Conservation (phyloP, 2,888 invertebrate species). For the Epistrophe grossulariae region DNA sequence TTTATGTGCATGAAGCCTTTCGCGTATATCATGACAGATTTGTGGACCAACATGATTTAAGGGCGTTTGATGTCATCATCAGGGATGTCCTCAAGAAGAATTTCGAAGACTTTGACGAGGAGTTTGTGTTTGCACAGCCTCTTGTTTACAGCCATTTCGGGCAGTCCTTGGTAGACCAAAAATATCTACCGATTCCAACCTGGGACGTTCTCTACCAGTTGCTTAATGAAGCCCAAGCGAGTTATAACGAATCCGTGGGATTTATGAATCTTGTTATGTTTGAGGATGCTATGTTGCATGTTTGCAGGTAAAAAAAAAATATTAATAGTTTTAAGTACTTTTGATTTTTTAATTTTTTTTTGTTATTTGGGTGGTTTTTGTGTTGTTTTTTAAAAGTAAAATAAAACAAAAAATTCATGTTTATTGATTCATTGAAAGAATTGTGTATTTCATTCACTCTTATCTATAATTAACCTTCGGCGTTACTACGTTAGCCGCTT, state of each 20-base stretch:
- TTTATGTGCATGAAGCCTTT: conserved; percentile 96
- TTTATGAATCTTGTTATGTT: conserved; percentile 98
- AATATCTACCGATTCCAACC: conserved; percentile 92
- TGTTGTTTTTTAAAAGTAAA: no score
- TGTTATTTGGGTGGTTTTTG: no score
- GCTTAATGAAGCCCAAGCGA: conserved; percentile 91
- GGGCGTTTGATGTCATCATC: conserved; percentile 89
- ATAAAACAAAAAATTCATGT: no score
- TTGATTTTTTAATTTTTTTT: no score
- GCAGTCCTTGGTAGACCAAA: conserved; percentile 90
- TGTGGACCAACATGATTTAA: conserved; percentile 91
- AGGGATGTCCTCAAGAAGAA: conserved; percentile 92
- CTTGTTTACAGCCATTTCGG: conserved; percentile 96
- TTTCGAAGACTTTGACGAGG: conserved; percentile 91
- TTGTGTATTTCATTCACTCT: no score
- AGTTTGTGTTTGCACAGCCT: conserved; percentile 89
- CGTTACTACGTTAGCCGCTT: no score
- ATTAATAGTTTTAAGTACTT: no score
- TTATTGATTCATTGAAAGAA: no score
- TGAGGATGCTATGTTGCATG: conserved; percentile 97
- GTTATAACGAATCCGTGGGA: conserved; percentile 95
- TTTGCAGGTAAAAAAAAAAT: conserved; percentile 91
- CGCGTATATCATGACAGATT: conserved; percentile 97
- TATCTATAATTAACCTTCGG: no score
- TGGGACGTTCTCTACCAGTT: conserved; percentile 90